phyloP scores from a whole-genome alignment of 1,140 invertebrate genomes.

The Cydia fagiglandana region DNA sequence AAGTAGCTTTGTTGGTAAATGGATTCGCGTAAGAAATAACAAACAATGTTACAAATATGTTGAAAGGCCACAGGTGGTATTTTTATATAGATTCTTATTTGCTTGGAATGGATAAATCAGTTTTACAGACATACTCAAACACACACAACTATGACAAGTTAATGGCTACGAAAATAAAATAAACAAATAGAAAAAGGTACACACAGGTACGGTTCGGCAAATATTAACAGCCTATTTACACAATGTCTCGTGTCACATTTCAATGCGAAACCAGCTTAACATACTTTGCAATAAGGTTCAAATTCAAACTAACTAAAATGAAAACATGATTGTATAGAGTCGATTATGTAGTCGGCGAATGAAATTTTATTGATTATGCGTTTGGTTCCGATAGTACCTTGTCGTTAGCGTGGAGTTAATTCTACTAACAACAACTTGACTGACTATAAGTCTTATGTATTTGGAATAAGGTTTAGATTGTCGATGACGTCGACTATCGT shows the following conservation, averaged over 20 bases:
- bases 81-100: not conserved
- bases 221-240: not conserved
- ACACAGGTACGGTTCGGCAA: not conserved
- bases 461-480: too few species aligned
- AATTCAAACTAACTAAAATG: not conserved
- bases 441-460: too few species aligned
- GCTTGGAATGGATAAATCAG: not conserved
- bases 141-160: not conserved
- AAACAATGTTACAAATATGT: too few species aligned
- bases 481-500: too few species aligned
- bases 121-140: not conserved
- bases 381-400: slow-evolving; percentile 4
- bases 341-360: slow-evolving; percentile 11
- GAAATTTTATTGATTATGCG: slow-evolving; percentile 26
- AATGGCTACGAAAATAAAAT: slow-evolving; percentile 15
- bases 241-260: not conserved
- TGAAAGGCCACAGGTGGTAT: too few species aligned
- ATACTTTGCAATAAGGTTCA: not conserved
- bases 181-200: slow-evolving; percentile 3
- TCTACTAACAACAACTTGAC: not conserved
- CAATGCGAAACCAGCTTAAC: not conserved
- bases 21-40: not conserved
- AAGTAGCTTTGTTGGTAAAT: not conserved
- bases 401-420: not conserved
- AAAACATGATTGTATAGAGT: not conserved